Evolutionary conservation across 2,888 invertebrate genomes (phyloP), one percentile per base, ranked within the genome.

Genomic region (Phyto melanocephala): DNA sequence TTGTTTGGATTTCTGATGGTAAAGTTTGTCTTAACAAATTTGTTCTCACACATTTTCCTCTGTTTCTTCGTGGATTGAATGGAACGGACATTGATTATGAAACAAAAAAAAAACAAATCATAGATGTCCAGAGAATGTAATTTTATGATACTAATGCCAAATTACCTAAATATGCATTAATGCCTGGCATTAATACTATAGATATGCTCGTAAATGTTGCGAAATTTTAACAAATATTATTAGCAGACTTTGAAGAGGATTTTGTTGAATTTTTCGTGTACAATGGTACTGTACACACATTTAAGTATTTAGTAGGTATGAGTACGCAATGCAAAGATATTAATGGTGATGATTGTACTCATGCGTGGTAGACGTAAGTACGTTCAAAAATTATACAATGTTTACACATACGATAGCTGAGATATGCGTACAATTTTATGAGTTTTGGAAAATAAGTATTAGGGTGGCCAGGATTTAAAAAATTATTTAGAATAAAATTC

Each of bases 91-190:
- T 40, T 33, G 71, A 24, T 22, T 63, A 40, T 42, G 7, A 5
- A 56, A 7, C 6, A n/a, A 24, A 68, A 60, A n/a, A 54, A 42
- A 17, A 33, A 35, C 1, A 45, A 2, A 13, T 28, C 33, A 60
- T 28, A 37, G 54, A 62, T 24, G 28, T 65, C 17, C 54, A 33
- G 63, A 42, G 42, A 58, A 70, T 68, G 33, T 45, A 40, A 70
- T 56, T 75, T 81, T 81, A 81, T 74, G 74, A 78, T 74, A 74
- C 77, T 72, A 63, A 74, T 77, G 77, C 24, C 77, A 68, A 63
- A 81, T 78, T 81, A 78, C 74, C 78, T 81, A 65, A 63, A 74
- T 74, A 52, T 81, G 68, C 77, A 81, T 74, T 81, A 68, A 81
- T 65, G 70, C 50, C 24, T 50, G n/a, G 33, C 60, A 17, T 72